phyloP scores from a whole-genome alignment of 2,113 vertebrate genomes.

The Fulmarus glacialis region DNA sequence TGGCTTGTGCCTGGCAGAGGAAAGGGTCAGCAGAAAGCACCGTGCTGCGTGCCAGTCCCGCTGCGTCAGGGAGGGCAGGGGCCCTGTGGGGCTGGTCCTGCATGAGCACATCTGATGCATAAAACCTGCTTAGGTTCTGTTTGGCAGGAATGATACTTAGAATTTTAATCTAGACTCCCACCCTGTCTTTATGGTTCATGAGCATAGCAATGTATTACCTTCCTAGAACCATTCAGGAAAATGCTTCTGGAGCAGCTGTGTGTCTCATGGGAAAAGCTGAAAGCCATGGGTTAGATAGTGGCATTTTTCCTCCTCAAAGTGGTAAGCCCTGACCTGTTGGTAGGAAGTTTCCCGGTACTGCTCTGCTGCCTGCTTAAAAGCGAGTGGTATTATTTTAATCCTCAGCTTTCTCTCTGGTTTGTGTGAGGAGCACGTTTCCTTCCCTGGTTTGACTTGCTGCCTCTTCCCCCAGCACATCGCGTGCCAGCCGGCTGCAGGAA shows the following conservation, averaged over 20 bases:
- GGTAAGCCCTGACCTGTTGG: background rate
- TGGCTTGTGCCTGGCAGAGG: background rate
- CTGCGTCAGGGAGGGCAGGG: background rate
- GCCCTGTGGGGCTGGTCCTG: background rate
- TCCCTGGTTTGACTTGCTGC: background rate
- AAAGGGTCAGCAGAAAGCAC: background rate
- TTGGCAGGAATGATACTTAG: background rate
- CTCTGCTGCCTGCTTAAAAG: background rate
- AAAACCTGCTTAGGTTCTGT: background rate
- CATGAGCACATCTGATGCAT: background rate
- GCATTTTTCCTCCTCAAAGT: background rate
- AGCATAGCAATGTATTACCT: background rate
- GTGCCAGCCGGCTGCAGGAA: background rate
- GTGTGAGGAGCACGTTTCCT: background rate
- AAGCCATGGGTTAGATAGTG: background rate
- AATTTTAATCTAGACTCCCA: background rate
- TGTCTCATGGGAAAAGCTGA: background rate
- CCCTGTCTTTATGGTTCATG: background rate
- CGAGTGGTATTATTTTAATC: background rate
- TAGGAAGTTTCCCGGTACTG: background rate
- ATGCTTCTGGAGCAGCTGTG: rapidly evolving
- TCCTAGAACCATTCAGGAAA: background rate
- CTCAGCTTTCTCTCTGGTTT: background rate
- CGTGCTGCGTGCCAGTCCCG: rapidly evolving
- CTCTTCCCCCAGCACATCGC: background rate